Evolutionary conservation across 2,113 vertebrate species (phyloP).

Genomic region (Melozone crissalis): DNA sequence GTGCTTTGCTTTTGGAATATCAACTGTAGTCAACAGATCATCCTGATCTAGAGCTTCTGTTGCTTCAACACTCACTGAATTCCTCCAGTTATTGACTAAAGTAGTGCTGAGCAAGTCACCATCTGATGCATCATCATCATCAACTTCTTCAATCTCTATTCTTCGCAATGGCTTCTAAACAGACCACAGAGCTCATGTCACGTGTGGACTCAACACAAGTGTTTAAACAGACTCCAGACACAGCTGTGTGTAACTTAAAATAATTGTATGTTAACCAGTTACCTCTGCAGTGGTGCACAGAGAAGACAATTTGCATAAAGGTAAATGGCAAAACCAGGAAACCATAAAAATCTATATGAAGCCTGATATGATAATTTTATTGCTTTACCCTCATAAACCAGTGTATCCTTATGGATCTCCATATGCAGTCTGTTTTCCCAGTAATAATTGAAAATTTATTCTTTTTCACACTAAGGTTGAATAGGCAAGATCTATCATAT

Average conservation of each 20-base stretch:
- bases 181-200: background rate
- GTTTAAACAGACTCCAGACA: background rate
- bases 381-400: background rate
- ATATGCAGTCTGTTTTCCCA: background rate
- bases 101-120: background rate
- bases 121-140: conserved; percentile 69
- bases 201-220: background rate
- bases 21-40: conserved; percentile 34
- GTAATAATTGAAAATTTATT: background rate
- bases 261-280: background rate
- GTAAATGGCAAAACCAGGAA: background rate
- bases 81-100: background rate
- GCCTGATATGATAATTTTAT: background rate
- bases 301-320: background rate
- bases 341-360: background rate
- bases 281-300: background rate
- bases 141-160: conserved; percentile 87
- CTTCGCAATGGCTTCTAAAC: conserved; percentile 87
- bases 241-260: background rate
- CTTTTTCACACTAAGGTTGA: background rate
- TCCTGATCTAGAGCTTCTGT: conserved; percentile 46
- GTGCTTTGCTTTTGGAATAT: conserved; percentile 85
- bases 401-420: background rate
- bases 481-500: background rate
- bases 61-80: background rate